Conservation (phyloP, 1,140 invertebrate genomes). For the Zophobas morio region DNA sequence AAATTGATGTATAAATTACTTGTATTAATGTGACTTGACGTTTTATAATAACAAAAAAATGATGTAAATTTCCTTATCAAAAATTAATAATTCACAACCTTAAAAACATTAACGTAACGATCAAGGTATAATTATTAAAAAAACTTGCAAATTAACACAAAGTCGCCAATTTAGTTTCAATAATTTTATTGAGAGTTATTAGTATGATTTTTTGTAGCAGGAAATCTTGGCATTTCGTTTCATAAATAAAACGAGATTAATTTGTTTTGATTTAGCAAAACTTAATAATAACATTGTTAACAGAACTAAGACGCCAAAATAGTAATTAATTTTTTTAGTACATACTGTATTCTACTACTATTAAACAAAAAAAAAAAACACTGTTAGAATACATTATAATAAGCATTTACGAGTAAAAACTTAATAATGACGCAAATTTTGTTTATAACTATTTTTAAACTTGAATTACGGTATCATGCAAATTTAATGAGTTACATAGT, state of each 20-base stretch:
- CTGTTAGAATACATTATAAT: constrained; percentile 9
- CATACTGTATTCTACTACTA: constrained; percentile 9
- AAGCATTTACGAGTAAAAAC: constrained; percentile 10
- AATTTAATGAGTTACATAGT: background rate
- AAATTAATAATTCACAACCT: background rate
- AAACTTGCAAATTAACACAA: no score
- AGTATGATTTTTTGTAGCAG: no score
- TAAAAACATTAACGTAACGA: no score
- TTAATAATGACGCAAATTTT: constrained; percentile 29
- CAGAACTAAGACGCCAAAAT: constrained; percentile 11
- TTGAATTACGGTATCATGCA: background rate
- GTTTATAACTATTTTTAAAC: constrained; percentile 20
- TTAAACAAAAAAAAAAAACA: background rate
- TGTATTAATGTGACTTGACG: no score
- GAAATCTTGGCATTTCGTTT: background rate
- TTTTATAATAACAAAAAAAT: no score
- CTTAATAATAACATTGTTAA: constrained; percentile 14
- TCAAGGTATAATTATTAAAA: no score
- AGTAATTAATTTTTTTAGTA: constrained; percentile 11
- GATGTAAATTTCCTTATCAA: no score
- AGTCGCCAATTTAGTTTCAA: no score
- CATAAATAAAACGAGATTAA: background rate
- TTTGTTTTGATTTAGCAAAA: constrained; percentile 11
- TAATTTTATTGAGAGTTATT: no score
- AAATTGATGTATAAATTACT: no score